These are phyloP conservation scores for Cheirogaleus major DNA, from an alignment of 2,797 vertebrate genomes.

Conservation along the genomic window DNA sequence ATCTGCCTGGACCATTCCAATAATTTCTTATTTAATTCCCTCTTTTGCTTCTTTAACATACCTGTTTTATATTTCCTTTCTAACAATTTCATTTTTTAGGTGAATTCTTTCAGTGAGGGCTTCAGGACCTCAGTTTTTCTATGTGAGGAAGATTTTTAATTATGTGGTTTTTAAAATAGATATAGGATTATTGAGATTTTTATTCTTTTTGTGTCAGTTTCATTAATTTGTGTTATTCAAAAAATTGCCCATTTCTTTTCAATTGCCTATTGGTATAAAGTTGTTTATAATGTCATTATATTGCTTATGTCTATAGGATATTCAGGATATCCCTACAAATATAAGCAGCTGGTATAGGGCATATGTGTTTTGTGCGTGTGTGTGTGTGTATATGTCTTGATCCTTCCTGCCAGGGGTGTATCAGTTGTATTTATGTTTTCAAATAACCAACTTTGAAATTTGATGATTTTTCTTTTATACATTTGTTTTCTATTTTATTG, in stretches of 20 bases:
- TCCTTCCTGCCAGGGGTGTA: background rate
- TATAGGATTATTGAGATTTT: background rate
- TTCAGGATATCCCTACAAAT: background rate
- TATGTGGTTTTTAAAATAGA: background rate
- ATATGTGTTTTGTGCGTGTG: background rate
- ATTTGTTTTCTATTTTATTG: background rate
- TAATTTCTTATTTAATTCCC: background rate
- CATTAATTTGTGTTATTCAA: background rate
- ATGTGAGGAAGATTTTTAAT: background rate
- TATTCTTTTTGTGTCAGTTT: background rate
- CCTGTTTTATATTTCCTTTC: background rate
- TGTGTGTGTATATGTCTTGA: background rate
- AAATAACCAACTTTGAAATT: background rate
- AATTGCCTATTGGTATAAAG: background rate
- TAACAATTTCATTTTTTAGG: background rate
- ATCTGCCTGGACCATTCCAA: background rate
- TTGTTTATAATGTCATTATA: background rate
- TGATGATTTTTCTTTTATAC: background rate
- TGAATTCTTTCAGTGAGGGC: background rate
- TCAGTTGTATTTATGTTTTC: background rate
- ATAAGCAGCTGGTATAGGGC: background rate
- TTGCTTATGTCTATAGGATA: background rate
- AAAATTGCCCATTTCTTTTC: background rate
- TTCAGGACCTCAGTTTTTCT: background rate
- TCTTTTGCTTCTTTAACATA: slow-evolving; percentile 17